These are phyloP conservation scores for Crypturellus undulatus DNA, from an alignment of 2,113 vertebrate species.

Conservation along the genomic window DNA sequence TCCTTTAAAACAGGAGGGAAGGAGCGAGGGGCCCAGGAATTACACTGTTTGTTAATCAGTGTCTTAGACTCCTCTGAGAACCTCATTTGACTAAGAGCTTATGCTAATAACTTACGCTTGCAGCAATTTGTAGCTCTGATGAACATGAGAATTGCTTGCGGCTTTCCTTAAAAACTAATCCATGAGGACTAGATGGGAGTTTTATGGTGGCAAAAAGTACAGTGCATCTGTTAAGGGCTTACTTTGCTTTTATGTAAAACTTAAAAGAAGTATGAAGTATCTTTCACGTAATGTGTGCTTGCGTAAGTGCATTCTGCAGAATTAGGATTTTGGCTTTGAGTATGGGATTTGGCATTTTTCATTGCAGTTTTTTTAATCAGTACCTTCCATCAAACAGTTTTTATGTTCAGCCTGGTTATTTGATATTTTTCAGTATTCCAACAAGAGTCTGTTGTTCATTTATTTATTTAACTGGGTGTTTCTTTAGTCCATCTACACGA, in stretches of 20 bases:
- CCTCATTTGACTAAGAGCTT: neutral
- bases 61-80: neutral
- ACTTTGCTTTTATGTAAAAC: neutral
- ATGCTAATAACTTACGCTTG: slow-evolving; percentile 23
- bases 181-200: neutral
- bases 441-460: neutral
- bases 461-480: neutral
- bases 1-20: neutral
- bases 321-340: neutral
- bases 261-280: neutral
- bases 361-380: neutral
- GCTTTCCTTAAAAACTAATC: slow-evolving; percentile 9
- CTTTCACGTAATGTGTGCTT: neutral
- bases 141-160: neutral
- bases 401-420: neutral
- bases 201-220: neutral
- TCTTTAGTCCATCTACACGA: neutral
- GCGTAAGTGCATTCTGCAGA: neutral
- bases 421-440: neutral
- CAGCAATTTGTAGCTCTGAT: neutral
- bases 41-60: neutral
- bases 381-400: neutral
- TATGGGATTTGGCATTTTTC: neutral
- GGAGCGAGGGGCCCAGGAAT: neutral
- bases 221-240: neutral